Evolutionary conservation across 2,797 vertebrate species (phyloP), one percentile per base, ranked within the genome.

Genomic region (Hybognathus amarus): DNA sequence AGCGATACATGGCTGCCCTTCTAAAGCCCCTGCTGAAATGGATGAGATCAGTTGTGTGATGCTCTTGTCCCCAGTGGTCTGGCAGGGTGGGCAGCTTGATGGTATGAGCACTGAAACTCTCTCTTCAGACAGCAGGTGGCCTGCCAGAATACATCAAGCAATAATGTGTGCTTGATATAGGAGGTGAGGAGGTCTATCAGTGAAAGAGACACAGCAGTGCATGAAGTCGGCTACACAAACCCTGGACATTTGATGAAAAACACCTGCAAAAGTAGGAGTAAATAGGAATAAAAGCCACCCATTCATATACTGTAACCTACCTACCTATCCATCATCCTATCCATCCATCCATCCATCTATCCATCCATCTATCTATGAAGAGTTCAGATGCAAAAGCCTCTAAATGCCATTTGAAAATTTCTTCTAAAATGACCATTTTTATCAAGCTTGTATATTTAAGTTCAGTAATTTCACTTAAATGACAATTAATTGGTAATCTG

Each of bases 111-210:
- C 61, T 83, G 27, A 75, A 80, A 66, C 79, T 22, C 50, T 63
- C 77, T 78, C 52, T 40, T 45, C 50, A 68, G 40, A 80, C 67
- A 82, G 82, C 82, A 84, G 64, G 82, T 84, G 70, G 79, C 50
- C 85, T 85, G 74, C 82, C 84, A 84, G 13, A 76, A 64, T 18
- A 24, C 70, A 88, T 79, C 81, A 84, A 79, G 79, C 67, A 50
- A 82, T 86, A 82, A 78, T 79, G 78, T 59, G 38, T 68, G 64
- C 33, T 47, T 40, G 79, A 70, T 64, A 13, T 69, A 66, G 85
- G 47, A 69, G 79, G 64, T 42, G 73, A 82, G 81, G 82, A 66
- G 40, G 69, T 47, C 40, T 77, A 64, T 82, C 79, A 76, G 67
- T 68, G 50, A 79, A 68, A 78, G 59, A 69, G 20, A 54, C 36